Evolutionary conservation across 2,888 invertebrate species (phyloP), one percentile per base, ranked within the genome.

Genomic region (Xylocampa areola): DNA sequence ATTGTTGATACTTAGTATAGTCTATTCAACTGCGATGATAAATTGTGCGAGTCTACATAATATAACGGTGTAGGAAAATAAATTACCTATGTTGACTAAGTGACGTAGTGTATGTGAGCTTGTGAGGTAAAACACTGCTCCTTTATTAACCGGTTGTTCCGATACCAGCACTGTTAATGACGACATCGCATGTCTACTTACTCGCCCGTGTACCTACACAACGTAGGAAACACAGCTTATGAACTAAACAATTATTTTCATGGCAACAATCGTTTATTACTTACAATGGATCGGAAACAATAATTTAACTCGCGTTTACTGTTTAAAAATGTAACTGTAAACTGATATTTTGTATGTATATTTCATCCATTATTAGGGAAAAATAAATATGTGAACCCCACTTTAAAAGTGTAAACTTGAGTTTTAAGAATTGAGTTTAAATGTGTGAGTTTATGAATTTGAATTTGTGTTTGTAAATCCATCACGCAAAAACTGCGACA

Each of bases 171-270:
- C 13, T 47, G 53, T 39, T 74, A 73, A 74, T 55, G 75, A 67
- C 33, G 17, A 33, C 35, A 73, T 74, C 57, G 74, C 74, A 70
- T 74, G 75, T 65, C 35, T 61, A 43, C 54, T 58, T 39, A 43
- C 43, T 32, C 6, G 17, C 17, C 16, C 10, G 13, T 29, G 30
- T 39, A 54, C 48, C n/a, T n/a, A n/a, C n/a, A n/a, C n/a, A n/a
- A n/a, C n/a, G 53, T 58, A 54, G 55, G 55, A 70, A 63, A 44
- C 45, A 48, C 21, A 45, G 19, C 30, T 63, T 52, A 68, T 36
- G 36, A 51, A 14, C 37, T 8, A 47, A 54, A 65, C 48, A 51
- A 57, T 50, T 54, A 54, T 62, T 49, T 67, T 50, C 49, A 36
- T 53, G 16, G 43, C 51, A 64, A 54, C 50, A 59, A 53, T 50